Evolutionary conservation across 2,888 invertebrate species (phyloP).

Genomic region (Epirrita christyi): DNA sequence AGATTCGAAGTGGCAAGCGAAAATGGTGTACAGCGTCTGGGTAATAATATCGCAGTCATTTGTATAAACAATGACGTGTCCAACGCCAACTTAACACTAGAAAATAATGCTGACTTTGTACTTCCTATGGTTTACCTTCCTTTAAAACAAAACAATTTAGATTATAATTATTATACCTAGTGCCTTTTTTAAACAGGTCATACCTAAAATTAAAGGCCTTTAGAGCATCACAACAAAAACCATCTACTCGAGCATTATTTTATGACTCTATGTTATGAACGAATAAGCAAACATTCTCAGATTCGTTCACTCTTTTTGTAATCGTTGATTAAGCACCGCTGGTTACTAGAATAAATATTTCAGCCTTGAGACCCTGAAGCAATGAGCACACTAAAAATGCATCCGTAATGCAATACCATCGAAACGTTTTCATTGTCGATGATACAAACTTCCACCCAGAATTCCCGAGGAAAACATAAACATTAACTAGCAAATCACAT

Average conservation of each 20-base stretch:
- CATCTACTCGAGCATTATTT: too few relatives aligned
- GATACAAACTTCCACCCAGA: too few relatives aligned
- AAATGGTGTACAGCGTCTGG: slow-evolving; percentile 1
- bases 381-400: slow-evolving; percentile 34
- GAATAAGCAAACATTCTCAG: background rate
- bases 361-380: slow-evolving; percentile 20
- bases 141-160: background rate
- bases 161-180: background rate
- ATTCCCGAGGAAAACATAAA: too few relatives aligned
- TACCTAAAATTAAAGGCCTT: too few relatives aligned
- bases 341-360: slow-evolving; percentile 11
- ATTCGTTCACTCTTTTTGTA: background rate
- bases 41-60: slow-evolving; percentile 24
- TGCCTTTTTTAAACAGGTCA: background rate
- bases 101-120: slow-evolving; percentile 19
- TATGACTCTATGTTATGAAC: too few relatives aligned
- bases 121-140: background rate
- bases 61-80: slow-evolving; percentile 27
- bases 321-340: slow-evolving; percentile 2
- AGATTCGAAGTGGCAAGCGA: slow-evolving; percentile 9
- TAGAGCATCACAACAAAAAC: too few relatives aligned
- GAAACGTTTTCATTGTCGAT: slow-evolving; percentile 16
- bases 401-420: slow-evolving; percentile 26
- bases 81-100: slow-evolving; percentile 7
- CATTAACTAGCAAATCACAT: too few relatives aligned